Evolutionary conservation across 1,140 invertebrate genomes (phyloP), one percentile per base, ranked within the genome.

Genomic region (Homarus americanus): DNA sequence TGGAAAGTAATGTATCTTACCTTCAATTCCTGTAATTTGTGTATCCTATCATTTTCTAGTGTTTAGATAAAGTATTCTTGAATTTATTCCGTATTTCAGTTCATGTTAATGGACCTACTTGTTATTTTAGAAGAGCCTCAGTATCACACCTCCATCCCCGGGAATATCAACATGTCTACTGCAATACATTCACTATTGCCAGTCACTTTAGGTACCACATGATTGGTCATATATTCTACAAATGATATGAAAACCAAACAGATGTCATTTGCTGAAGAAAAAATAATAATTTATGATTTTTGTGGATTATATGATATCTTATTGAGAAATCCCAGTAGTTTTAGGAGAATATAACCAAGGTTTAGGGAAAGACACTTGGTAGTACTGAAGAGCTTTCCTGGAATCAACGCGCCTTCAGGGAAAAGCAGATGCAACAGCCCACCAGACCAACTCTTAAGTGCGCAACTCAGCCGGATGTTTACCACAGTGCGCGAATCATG

Each of bases 351-450:
- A 34, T 36, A 32, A 36, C 32, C n/a, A 15, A 20, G 28, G 17
- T 34, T 38, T 53, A 83, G 53, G n/a, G 82, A 41, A 40, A 17
- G 15, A 9, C 12, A 24, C 20, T 85, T 85, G 82, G 82, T 63
- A 85, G 66, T 85, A 63, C 63, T 85, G 82, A 20, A 36, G 20
- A 24, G 10, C 28, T 69, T 85, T 85, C 82, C 82, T 73, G 82
- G 82, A 85, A 85, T 24, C 28, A 44, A 38, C 66, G 38, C 40
- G 44, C 80, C 80, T 85, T 85, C 82, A n/a, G 69, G 82, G 66
- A 85, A 83, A 85, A 49, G 58, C 36, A 1, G 82, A 85, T 85
- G 82, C 82, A 72, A 73, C 66, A 40, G 63, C 36, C 41, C 82
- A 36, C 82, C 69, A 85, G 78, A 44, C 7, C 17, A 44, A 28